phyloP scores from a whole-genome alignment of 2,797 vertebrate genomes.

The Dendrocincla tyrannina region DNA sequence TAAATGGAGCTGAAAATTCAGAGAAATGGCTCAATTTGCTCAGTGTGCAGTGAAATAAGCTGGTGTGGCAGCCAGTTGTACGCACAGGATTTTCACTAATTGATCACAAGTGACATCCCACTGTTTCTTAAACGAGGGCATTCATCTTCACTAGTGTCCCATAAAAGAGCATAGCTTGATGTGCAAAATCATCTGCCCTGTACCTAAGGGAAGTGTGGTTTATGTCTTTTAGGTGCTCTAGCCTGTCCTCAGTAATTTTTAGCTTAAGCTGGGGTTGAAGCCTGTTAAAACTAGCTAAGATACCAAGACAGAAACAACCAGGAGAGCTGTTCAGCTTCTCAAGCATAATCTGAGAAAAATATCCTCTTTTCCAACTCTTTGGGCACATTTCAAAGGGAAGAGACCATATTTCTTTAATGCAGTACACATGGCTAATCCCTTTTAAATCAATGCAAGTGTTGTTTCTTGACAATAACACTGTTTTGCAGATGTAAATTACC shows the following conservation, averaged over 20 bases:
- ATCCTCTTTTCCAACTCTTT: not conserved
- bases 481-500: not conserved
- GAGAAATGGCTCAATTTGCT: constrained; percentile 62
- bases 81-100: constrained; percentile 35
- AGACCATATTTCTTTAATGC: not conserved
- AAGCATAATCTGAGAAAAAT: not conserved
- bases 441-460: not conserved
- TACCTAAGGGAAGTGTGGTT: not conserved
- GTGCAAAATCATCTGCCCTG: not conserved
- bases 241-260: not conserved
- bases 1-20: constrained; percentile 73
- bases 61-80: constrained; percentile 19
- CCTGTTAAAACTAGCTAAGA: not conserved
- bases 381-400: not conserved
- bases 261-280: not conserved
- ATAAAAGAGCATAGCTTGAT: not conserved
- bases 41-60: constrained; percentile 50
- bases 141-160: constrained; percentile 39
- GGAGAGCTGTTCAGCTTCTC: not conserved
- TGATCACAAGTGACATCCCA: constrained; percentile 41
- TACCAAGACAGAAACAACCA: not conserved
- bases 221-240: not conserved
- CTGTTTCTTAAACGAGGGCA: constrained; percentile 41
- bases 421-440: not conserved
- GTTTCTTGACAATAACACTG: not conserved